Base-by-base conservation (phyloP, 2,888 invertebrate species). In the Epirrita christyi region DNA sequence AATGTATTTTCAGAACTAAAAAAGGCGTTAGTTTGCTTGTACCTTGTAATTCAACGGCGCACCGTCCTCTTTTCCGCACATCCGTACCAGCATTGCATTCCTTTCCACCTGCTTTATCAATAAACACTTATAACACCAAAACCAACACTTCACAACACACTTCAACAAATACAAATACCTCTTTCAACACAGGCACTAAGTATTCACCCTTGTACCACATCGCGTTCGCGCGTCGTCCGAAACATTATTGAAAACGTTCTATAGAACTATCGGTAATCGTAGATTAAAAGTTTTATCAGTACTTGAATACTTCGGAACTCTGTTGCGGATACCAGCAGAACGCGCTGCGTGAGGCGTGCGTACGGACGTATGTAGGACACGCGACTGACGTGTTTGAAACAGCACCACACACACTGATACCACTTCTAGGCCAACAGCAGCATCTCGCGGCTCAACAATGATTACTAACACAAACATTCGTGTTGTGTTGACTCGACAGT, bases 41-140 rank as follows among this genome's bases (percentile, higher is more conserved):
- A 88, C 88, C 88, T 86, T 86, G 68, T 75, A 78, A 62, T 80
- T 80, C 47, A 79, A 59, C 54, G 78, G 75, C 59, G 75, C 38
- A 42, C 73, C 66, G 43, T 85, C 85, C 70, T 88, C 85, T 52
- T 79, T 81, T 7, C 75, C 84, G 61, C 82, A 83, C 79, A 81
- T 83, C 58, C 81, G 77, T 14, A 78, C 77, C 67, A 81, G 71
- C 84, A 82, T 83, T 59, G 62, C 78, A 79, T 71, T 52, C 59
- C 68, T 59, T 55, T 63, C 52, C 55, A 48, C 73, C 70, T 72
- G 69, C 68, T 72, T 68, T 57, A 40, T 48, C 51, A 59, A 70
- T 71, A 61, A 69, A 68, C 72, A 68, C 67, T 61, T 67, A 64
- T 15, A 21, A 64, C 63, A 55, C 66, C 64, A 54, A 50, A 44